Evolutionary conservation across 2,888 invertebrate genomes (phyloP).

Genomic region (Agrochola lychnidis): DNA sequence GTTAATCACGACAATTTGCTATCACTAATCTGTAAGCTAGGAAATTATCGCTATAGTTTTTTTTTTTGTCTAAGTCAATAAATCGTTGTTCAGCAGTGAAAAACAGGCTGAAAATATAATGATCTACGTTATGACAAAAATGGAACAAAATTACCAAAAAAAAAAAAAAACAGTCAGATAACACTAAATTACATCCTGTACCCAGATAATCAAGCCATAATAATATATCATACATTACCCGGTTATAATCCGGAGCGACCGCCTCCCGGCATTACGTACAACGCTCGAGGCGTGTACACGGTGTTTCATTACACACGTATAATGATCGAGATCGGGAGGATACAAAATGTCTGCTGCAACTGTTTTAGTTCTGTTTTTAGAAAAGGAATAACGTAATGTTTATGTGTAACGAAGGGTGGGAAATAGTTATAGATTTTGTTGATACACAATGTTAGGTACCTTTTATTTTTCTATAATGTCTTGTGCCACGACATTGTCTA

Average conservation of each 20-base stretch:
- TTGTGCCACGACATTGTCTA: background rate
- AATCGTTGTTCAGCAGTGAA: background rate
- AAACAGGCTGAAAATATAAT: background rate
- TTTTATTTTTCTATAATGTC: background rate
- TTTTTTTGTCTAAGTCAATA: no score
- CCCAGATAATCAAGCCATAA: constrained; percentile 24
- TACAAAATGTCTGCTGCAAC: constrained; percentile 26
- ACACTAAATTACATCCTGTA: constrained; percentile 15
- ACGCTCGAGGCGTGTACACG: constrained; percentile 38
- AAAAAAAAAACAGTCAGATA: background rate
- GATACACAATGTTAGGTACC: background rate
- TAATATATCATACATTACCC: constrained; percentile 47
- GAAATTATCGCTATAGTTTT: no score
- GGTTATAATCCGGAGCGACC: constrained; percentile 39
- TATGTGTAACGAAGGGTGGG: background rate
- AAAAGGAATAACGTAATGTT: constrained; percentile 26
- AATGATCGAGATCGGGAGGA: constrained; percentile 50
- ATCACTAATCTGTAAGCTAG: no score
- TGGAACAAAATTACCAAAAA: background rate
- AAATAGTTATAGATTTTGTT: background rate
- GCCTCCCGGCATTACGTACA: constrained; percentile 32
- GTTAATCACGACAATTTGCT: no score
- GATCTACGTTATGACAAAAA: background rate
- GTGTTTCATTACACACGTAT: constrained; percentile 58
- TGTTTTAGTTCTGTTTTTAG: constrained; percentile 22